phyloP scores from a whole-genome alignment of 2,888 invertebrate species.

The Agrochola macilenta region DNA sequence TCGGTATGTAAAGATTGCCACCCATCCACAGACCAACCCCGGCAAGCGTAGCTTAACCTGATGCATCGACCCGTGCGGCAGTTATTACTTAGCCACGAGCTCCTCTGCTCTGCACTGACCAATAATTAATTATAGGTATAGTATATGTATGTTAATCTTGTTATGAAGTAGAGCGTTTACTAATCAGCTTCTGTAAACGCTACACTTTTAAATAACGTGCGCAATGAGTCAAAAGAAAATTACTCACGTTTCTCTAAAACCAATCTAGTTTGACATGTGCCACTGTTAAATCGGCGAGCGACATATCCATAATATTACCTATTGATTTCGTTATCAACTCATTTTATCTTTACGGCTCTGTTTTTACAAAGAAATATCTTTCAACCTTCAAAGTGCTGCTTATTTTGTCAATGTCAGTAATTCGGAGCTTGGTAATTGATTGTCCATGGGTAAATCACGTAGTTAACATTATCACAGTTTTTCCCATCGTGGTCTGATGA shows the following conservation, averaged over 20 bases:
- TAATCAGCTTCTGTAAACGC: too few relatives aligned
- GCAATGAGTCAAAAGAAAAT: background rate
- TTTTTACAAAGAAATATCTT: constrained; percentile 65
- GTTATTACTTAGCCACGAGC: too few relatives aligned
- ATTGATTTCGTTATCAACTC: constrained; percentile 67
- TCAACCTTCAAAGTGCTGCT: constrained; percentile 58
- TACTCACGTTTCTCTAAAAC: background rate
- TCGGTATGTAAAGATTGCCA: too few relatives aligned
- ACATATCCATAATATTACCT: constrained; percentile 48
- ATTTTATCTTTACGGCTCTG: constrained; percentile 72
- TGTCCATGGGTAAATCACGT: constrained; percentile 39
- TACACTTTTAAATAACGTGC: too few relatives aligned
- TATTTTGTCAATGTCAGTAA: constrained; percentile 55
- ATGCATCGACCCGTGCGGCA: too few relatives aligned
- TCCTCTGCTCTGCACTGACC: too few relatives aligned
- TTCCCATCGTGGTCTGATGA: constrained; percentile 17
- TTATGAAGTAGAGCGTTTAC: background rate
- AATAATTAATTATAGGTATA: background rate
- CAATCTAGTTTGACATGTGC: constrained; percentile 21
- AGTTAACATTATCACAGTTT: constrained; percentile 19
- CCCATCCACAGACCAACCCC: too few relatives aligned
- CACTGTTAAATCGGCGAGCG: constrained; percentile 20
- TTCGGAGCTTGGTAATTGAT: constrained; percentile 39
- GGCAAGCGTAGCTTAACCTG: too few relatives aligned
- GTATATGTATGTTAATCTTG: background rate